Conservation (phyloP, 1,140 invertebrate species). For the Brachionus asplanchnoidis region DNA sequence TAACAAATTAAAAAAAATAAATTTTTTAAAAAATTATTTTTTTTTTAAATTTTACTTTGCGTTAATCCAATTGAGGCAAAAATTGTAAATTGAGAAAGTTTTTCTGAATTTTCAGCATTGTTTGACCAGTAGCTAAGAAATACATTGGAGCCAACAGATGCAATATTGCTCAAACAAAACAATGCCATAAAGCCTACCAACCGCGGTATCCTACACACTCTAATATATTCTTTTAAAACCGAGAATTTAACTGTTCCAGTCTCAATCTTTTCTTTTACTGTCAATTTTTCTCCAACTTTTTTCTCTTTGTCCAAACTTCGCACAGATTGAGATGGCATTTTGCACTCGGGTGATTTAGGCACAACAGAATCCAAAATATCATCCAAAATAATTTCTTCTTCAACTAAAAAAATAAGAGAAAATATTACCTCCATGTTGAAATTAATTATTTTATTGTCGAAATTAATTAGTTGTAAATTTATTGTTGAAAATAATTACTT, state of each 20-base stretch:
- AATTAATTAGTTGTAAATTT: no score
- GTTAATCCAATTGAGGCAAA: constrained; percentile 46
- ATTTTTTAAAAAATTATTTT: no score
- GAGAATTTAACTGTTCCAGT: constrained; percentile 8
- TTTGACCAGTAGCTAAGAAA: constrained; percentile 11
- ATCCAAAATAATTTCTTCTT: neutral
- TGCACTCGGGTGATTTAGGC: neutral
- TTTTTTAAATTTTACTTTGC: constrained; percentile 18
- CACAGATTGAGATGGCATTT: neutral
- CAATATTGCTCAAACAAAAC: neutral
- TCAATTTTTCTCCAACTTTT: constrained; percentile 31
- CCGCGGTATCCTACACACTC: neutral
- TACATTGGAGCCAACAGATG: neutral
- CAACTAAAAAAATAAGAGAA: neutral
- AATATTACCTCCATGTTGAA: no score
- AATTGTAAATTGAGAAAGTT: constrained; percentile 44
- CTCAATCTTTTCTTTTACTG: constrained; percentile 14
- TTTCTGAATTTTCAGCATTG: neutral
- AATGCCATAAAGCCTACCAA: neutral
- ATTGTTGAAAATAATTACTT: no score
- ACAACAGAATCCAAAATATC: neutral
- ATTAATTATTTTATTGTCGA: no score
- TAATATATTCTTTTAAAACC: constrained; percentile 29
- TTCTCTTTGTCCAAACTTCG: constrained; percentile 8
- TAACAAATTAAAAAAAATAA: no score